A percentile compares a stretch with the other conserved stretches of the same genome.
Conservation (phyloP, 2,797 vertebrate species). For the Gymnocypris eckloni region DNA sequence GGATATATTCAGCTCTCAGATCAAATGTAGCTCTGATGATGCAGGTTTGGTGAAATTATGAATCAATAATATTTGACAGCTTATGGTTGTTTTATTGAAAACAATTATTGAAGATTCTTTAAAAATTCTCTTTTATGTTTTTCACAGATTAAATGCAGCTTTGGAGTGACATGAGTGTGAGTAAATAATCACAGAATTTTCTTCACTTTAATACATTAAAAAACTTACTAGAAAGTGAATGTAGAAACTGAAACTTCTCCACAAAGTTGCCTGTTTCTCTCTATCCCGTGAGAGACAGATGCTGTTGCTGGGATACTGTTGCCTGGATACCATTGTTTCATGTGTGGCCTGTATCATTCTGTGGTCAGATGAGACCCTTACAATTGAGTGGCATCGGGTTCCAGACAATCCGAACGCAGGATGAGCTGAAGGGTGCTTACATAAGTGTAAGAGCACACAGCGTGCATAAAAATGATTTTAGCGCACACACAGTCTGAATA, state of each 20-base stretch:
- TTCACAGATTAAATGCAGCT: neutral
- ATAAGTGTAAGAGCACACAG: conserved; percentile 42
- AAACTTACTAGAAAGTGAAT: neutral
- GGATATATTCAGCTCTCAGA: neutral
- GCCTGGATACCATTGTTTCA: conserved; percentile 55
- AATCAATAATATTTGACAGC: neutral
- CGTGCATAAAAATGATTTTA: conserved; percentile 51
- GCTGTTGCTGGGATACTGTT: conserved; percentile 50
- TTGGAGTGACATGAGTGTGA: neutral
- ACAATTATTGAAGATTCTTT: neutral
- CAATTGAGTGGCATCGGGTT: conserved; percentile 28
- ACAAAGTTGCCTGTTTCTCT: conserved; percentile 8
- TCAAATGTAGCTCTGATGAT: neutral
- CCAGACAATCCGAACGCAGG: conserved; percentile 46
- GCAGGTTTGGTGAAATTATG: neutral
- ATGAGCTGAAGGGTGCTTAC: conserved; percentile 26
- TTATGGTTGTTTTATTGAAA: neutral
- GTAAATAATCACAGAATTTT: neutral
- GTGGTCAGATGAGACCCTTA: conserved; percentile 42
- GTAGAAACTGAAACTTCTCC: conserved; percentile 25
- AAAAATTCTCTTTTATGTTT: neutral
- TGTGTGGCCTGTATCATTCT: conserved; percentile 41
- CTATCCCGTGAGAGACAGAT: conserved; percentile 31
- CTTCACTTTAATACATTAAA: neutral
- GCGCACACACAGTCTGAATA: conserved; percentile 12